These are phyloP conservation scores for Enteromius viviparus DNA, from an alignment of 2,797 vertebrate species.

Conservation along the genomic window DNA sequence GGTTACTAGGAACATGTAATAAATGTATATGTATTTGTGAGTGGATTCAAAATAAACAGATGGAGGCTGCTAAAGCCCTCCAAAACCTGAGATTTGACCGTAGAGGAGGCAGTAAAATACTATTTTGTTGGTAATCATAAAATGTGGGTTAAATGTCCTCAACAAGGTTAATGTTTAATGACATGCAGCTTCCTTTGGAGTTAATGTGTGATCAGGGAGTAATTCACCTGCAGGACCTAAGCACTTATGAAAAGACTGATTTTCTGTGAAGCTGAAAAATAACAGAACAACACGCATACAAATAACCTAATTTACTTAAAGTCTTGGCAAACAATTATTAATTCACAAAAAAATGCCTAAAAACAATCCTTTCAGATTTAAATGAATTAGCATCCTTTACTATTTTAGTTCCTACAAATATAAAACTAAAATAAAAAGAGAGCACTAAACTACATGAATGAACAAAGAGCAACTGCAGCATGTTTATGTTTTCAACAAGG, in stretches of 20 bases:
- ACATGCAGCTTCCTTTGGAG: constrained; percentile 13
- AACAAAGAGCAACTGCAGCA: neutral
- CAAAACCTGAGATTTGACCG: neutral
- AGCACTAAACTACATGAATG: neutral
- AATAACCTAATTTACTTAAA: neutral
- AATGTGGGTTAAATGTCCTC: constrained; percentile 7
- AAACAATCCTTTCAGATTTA: neutral
- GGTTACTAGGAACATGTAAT: neutral
- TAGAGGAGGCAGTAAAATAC: constrained; percentile 31
- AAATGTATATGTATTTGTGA: neutral
- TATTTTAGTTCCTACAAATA: neutral
- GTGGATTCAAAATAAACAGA: neutral
- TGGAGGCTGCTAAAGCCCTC: neutral
- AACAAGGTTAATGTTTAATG: constrained; percentile 48
- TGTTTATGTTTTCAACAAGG: neutral
- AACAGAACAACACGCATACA: neutral
- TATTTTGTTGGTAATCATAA: neutral
- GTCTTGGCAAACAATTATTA: neutral
- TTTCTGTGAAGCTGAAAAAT: neutral
- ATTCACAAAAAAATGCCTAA: neutral
- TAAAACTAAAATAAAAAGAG: neutral
- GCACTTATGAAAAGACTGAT: neutral
- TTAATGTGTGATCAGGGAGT: constrained; percentile 34
- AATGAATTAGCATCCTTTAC: neutral
- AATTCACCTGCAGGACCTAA: neutral